These are phyloP conservation scores for Myotis brandtii DNA, from an alignment of 2,113 vertebrate genomes.

Conservation along the genomic window DNA sequence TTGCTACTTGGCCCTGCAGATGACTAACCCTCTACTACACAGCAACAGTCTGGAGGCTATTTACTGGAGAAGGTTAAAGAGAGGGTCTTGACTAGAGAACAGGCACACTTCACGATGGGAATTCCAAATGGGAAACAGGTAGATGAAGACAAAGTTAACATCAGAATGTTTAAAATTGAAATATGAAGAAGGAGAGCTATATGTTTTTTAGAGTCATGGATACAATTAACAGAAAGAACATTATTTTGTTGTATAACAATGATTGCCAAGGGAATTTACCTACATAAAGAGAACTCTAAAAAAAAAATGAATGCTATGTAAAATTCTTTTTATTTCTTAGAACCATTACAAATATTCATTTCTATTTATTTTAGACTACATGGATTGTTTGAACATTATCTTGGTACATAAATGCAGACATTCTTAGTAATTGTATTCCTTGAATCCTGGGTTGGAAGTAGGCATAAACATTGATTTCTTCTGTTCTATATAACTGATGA, in stretches of 20 bases:
- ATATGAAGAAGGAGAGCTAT: neutral
- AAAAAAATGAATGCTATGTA: conserved; percentile 27
- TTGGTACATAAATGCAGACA: conserved; percentile 47
- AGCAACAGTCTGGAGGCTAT: neutral
- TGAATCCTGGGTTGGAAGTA: conserved; percentile 53
- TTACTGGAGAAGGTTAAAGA: conserved; percentile 35
- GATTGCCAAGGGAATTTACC: neutral
- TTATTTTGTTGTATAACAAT: conserved; percentile 25
- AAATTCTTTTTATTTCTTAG: conserved; percentile 60
- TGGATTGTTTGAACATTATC: conserved; percentile 60
- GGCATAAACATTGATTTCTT: conserved; percentile 66
- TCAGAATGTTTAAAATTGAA: conserved; percentile 29
- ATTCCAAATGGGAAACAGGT: neutral
- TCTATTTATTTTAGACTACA: conserved; percentile 60
- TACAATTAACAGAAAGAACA: conserved; percentile 27
- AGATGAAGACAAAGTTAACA: conserved; percentile 7
- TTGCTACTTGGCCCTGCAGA: neutral
- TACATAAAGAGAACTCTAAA: conserved; percentile 52
- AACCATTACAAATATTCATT: conserved; percentile 69
- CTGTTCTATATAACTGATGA: conserved; percentile 31
- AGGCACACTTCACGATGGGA: neutral
- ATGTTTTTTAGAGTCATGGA: neutral
- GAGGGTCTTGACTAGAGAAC: neutral
- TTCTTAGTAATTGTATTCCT: conserved; percentile 71
- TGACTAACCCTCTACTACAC: neutral